Evolutionary conservation across 2,888 invertebrate species (phyloP), one percentile per base, ranked within the genome.

Genomic region (Scelioninae gen. 1): DNA sequence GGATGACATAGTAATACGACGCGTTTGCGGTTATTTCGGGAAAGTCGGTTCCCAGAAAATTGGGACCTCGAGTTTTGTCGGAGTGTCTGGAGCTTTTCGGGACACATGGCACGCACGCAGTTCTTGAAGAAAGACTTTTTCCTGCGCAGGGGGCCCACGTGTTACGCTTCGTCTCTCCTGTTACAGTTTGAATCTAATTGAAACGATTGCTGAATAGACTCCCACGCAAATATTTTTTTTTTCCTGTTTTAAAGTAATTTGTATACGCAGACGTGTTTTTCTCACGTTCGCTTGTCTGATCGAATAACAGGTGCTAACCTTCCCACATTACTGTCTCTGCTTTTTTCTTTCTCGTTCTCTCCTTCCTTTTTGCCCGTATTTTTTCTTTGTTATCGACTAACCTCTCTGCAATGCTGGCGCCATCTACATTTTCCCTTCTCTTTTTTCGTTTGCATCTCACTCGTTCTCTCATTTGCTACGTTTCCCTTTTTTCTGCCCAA

Each of bases 61-160:
- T 34, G 53, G 43, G 47, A 58, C 65, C 40, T 16, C 78, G n/a
- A n/a, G n/a, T n/a, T n/a, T n/a, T n/a, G n/a, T n/a, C n/a, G n/a
- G 85, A 83, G 51, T 72, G 74, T 72, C 31, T 53, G 60, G 75
- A 72, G 58, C 63, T 83, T 84, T 81, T 68, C 77, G 82, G 72
- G 87, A 91, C 92, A 92, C 91, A 91, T 92, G 92, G 91, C 88
- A 88, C 85, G 87, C 89, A 91, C 89, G 88, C 88, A 87, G 86
- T 78, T 82, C 82, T 72, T 75, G 84, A 85, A 88, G 91, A 91
- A 90, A 91, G 90, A 89, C 90, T 91, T 89, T 91, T 90, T 90
- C 91, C 90, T 90, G 87, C 89, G 87, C 53, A 62, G 89, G 88
- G 87, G 87, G 86, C 88, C 88, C 91, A 91, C 90, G 91, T 90